Evolutionary conservation across 1,140 invertebrate species (phyloP).

Genomic region (Popillia japonica): DNA sequence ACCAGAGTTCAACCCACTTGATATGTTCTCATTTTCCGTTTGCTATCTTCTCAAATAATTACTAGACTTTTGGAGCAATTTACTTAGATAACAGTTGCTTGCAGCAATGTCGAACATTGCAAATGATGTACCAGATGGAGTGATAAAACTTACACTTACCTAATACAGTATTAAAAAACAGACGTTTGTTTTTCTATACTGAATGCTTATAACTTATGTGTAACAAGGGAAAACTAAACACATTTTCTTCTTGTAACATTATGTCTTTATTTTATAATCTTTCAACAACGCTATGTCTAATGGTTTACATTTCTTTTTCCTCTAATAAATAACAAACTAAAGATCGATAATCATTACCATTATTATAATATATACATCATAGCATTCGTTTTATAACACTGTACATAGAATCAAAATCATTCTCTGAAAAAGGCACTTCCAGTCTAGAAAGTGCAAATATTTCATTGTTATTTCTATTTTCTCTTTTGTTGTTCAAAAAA

Average conservation of each 20-base stretch:
- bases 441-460: not conserved
- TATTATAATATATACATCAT: constrained; percentile 37
- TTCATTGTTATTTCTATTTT: constrained; percentile 11
- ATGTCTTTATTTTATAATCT: constrained; percentile 33
- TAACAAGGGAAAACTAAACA: constrained; percentile 12
- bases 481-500: not conserved
- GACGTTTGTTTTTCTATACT: no score
- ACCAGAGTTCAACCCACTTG: no score
- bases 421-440: constrained; percentile 23
- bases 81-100: no score
- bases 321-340: constrained; percentile 40
- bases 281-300: constrained; percentile 38
- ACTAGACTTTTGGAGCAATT: no score
- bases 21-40: no score
- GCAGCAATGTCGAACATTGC: no score
- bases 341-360: constrained; percentile 14
- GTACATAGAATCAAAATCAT: constrained; percentile 35
- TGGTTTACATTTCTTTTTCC: constrained; percentile 36
- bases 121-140: no score
- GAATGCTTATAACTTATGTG: no score
- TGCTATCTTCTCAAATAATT: no score
- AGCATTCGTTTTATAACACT: constrained; percentile 36
- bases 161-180: no score
- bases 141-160: no score
- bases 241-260: constrained; percentile 31